These are phyloP conservation scores for Festucalex cinctus DNA, from an alignment of 2,113 vertebrate genomes.

Conservation along the genomic window DNA sequence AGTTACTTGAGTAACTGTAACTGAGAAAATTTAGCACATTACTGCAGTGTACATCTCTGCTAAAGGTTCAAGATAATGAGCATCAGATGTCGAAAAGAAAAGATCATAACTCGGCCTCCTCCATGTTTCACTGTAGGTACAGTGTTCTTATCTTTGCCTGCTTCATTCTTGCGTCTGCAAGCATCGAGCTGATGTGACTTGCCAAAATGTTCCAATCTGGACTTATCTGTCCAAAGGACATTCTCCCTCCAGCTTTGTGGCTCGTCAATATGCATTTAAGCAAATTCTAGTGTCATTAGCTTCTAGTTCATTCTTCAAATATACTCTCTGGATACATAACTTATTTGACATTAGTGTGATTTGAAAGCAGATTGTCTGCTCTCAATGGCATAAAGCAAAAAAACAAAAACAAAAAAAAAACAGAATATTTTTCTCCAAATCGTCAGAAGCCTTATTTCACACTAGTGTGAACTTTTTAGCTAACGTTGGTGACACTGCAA, in stretches of 20 bases:
- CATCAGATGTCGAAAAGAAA: background rate
- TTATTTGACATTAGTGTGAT: background rate
- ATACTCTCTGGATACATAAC: background rate
- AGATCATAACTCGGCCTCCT: background rate
- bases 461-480: background rate
- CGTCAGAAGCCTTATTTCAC: background rate
- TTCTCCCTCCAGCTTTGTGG: background rate
- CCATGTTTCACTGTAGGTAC: background rate
- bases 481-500: background rate
- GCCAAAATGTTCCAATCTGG: background rate
- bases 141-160: background rate
- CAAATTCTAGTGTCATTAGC: background rate
- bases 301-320: background rate
- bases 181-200: slow-evolving; percentile 1
- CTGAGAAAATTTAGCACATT: background rate
- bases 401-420: background rate
- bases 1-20: background rate
- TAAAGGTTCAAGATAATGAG: background rate
- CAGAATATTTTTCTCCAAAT: background rate
- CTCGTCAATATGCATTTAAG: background rate
- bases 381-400: background rate
- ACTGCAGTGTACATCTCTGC: too few relatives aligned
- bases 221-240: background rate
- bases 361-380: background rate
- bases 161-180: slow-evolving; percentile 1